A percentile compares a stretch with the other conserved stretches of the same genome.
These are phyloP conservation scores for Pogonognathellus flavescens DNA, from an alignment of 1,140 invertebrate species.

Conservation along the genomic window DNA sequence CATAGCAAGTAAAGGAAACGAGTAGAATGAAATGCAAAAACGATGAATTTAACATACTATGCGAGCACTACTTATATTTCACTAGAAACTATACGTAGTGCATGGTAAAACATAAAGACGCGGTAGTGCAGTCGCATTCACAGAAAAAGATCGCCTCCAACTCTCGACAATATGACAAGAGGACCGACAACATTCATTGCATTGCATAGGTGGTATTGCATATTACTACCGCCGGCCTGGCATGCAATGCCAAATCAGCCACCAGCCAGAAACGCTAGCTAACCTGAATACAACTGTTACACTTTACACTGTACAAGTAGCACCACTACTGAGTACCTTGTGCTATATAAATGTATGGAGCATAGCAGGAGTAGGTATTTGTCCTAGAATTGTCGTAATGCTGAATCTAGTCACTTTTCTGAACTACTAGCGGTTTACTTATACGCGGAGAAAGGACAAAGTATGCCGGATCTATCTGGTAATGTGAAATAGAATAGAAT, in stretches of 20 bases:
- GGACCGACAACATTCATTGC: conserved; percentile 16
- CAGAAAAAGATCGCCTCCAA: too few relatives aligned
- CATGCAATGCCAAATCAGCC: neutral
- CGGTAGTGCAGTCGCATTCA: too few relatives aligned
- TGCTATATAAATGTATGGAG: too few relatives aligned
- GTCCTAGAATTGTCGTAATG: neutral
- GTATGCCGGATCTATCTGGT: conserved; percentile 22
- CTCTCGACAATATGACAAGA: neutral
- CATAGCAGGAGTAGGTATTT: conserved; percentile 1
- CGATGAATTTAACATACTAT: conserved; percentile 55
- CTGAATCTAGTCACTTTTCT: neutral
- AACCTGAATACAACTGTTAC: neutral
- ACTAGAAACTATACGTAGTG: too few relatives aligned
- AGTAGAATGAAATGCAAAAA: conserved; percentile 53
- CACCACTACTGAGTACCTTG: too few relatives aligned
- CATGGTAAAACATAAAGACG: too few relatives aligned
- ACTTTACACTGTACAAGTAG: too few relatives aligned
- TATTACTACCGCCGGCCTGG: conserved; percentile 6
- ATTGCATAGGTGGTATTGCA: neutral
- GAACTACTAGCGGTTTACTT: neutral
- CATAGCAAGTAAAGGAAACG: conserved; percentile 26
- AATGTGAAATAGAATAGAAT: conserved; percentile 48
- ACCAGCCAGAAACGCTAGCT: neutral
- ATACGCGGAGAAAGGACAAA: conserved; percentile 14
- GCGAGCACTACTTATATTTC: neutral